phyloP scores from a whole-genome alignment of 2,888 invertebrate genomes.

The Drosophila neutralis region DNA sequence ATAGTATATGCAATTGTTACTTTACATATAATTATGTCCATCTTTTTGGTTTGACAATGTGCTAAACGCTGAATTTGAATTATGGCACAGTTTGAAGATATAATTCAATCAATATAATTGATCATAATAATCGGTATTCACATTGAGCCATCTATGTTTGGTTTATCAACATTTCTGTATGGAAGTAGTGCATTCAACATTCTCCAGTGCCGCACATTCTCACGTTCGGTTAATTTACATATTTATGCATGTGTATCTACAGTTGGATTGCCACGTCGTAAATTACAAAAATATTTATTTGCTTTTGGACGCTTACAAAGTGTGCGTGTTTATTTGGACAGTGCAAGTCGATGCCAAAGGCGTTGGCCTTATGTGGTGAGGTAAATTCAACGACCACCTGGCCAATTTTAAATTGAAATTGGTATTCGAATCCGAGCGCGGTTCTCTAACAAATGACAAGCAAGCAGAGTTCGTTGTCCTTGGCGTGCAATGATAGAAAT shows the following conservation, averaged over 20 bases:
- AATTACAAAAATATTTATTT: slow-evolving; percentile 78
- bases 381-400: slow-evolving; percentile 49
- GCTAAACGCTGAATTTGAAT: background rate
- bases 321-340: slow-evolving; percentile 79
- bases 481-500: background rate
- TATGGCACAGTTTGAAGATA: background rate
- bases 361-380: slow-evolving; percentile 47
- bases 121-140: slow-evolving; percentile 14
- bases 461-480: background rate
- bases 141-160: slow-evolving; percentile 9
- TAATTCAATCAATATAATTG: slow-evolving; percentile 5
- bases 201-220: slow-evolving; percentile 59
- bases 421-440: slow-evolving; percentile 6
- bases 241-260: slow-evolving; percentile 55
- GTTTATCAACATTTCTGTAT: slow-evolving; percentile 10
- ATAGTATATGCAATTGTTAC: background rate
- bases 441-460: slow-evolving; percentile 19
- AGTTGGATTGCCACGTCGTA: slow-evolving; percentile 65
- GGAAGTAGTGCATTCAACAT: slow-evolving; percentile 46
- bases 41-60: background rate
- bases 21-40: background rate
- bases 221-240: slow-evolving; percentile 68
- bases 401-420: slow-evolving; percentile 43
- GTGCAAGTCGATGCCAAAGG: slow-evolving; percentile 53
- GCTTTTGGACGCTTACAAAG: slow-evolving; percentile 72